phyloP scores from a whole-genome alignment of 2,888 invertebrate genomes.

The Sphaerophoria taeniata region DNA sequence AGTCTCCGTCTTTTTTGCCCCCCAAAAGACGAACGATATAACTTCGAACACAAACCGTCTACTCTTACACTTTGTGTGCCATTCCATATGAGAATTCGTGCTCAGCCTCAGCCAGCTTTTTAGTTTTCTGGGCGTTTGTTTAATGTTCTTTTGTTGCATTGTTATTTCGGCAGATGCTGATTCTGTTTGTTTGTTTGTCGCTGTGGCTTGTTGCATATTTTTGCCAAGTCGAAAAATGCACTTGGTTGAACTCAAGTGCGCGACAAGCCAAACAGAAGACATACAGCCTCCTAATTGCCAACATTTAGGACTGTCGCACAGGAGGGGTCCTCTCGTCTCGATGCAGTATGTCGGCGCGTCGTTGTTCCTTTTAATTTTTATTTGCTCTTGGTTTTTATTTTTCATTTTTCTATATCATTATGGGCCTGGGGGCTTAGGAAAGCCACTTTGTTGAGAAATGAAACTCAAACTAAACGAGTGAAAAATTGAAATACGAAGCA shows the following conservation, averaged over 20 bases:
- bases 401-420: conserved; percentile 31
- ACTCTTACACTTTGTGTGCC: conserved; percentile 12
- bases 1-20: conserved; percentile 36
- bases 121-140: neutral
- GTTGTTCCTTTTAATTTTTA: conserved; percentile 14
- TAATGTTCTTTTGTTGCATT: conserved; percentile 41
- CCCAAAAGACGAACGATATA: conserved; percentile 11
- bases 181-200: conserved; percentile 18
- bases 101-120: neutral
- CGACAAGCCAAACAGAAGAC: conserved; percentile 63
- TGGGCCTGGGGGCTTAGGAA: conserved; percentile 53
- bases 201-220: conserved; percentile 62
- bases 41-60: conserved; percentile 4
- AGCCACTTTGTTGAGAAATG: conserved; percentile 12
- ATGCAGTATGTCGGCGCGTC: no score
- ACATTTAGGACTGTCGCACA: conserved; percentile 74
- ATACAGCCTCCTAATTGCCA: conserved; percentile 73
- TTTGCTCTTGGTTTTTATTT: neutral
- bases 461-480: neutral
- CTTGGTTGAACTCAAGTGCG: conserved; percentile 65
- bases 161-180: conserved; percentile 53
- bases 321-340: conserved; percentile 75
- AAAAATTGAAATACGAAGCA: neutral
- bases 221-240: conserved; percentile 48
- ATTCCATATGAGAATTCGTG: conserved; percentile 36